Conservation (phyloP, 2,797 vertebrate species). For the Schizopygopsis pylzovi region DNA sequence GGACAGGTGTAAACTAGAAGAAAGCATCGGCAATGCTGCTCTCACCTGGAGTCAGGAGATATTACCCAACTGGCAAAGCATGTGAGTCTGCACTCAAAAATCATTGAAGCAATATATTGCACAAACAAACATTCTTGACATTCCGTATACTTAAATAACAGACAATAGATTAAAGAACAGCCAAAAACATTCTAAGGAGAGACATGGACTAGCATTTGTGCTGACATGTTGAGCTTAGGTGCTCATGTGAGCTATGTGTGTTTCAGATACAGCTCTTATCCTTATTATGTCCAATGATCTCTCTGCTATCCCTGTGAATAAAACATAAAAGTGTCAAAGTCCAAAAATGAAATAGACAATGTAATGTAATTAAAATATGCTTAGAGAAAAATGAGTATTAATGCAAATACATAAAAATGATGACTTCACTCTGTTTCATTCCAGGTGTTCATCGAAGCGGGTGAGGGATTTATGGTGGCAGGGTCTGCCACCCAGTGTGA, state of each 20-base stretch:
- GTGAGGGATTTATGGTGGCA: slow-evolving; percentile 97
- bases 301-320: not conserved
- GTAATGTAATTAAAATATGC: not conserved
- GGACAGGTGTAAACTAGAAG: slow-evolving; percentile 89
- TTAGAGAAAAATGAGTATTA: not conserved
- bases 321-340: not conserved
- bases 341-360: not conserved
- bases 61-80: slow-evolving; percentile 91
- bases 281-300: not conserved
- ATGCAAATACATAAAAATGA: not conserved
- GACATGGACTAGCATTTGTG: no score
- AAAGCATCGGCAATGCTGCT: slow-evolving; percentile 91
- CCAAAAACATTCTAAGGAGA: not conserved
- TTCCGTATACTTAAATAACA: not conserved
- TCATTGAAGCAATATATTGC: not conserved
- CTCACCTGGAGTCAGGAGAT: slow-evolving; percentile 94
- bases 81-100: slow-evolving; percentile 74
- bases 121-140: not conserved
- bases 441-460: slow-evolving; percentile 88
- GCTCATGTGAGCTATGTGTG: not conserved
- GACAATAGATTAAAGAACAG: not conserved
- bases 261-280: not conserved
- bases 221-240: not conserved
- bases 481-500: slow-evolving; percentile 92
- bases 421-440: not conserved